Evolutionary conservation across 2,888 invertebrate species (phyloP).

Genomic region (Eupithecia subfuscata): DNA sequence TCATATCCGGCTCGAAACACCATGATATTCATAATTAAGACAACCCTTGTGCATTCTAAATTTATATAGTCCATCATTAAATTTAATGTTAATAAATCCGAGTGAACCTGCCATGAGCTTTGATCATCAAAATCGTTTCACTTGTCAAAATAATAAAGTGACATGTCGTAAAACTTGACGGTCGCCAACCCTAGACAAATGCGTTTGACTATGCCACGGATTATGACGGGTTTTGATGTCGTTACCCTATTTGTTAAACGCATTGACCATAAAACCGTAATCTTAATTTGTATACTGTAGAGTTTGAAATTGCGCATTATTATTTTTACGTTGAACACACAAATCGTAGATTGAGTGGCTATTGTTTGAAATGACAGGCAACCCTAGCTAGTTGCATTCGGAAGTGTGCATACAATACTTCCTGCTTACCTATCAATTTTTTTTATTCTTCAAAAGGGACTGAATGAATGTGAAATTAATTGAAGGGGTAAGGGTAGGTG

Average conservation of each 20-base stretch:
- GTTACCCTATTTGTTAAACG: conserved; percentile 40
- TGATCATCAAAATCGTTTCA: conserved; percentile 54
- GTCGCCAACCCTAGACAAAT: conserved; percentile 66
- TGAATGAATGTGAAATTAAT: conserved; percentile 79
- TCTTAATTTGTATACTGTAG: conserved; percentile 47
- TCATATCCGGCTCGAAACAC: conserved; percentile 18
- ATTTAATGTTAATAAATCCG: conserved; percentile 44
- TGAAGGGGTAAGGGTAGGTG: conserved; percentile 73
- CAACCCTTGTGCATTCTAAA: conserved; percentile 37
- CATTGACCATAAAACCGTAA: conserved; percentile 28
- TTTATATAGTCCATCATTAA: conserved; percentile 36
- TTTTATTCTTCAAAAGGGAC: conserved; percentile 57
- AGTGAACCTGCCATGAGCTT: conserved; percentile 48
- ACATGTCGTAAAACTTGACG: conserved; percentile 64
- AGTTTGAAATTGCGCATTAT: conserved; percentile 48
- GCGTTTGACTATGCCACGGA: conserved; percentile 58
- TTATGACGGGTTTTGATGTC: conserved; percentile 60
- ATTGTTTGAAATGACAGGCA: conserved; percentile 57
- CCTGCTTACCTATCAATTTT: conserved; percentile 71
- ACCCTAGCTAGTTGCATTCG: conserved; percentile 58
- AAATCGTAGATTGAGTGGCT: conserved; percentile 57
- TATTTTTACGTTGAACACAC: conserved; percentile 25
- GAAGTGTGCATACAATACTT: conserved; percentile 64
- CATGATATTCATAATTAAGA: conserved; percentile 33
- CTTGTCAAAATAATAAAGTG: conserved; percentile 73